Evolutionary conservation across 1,140 invertebrate genomes (phyloP).

Genomic region (Hyphantria cunea): DNA sequence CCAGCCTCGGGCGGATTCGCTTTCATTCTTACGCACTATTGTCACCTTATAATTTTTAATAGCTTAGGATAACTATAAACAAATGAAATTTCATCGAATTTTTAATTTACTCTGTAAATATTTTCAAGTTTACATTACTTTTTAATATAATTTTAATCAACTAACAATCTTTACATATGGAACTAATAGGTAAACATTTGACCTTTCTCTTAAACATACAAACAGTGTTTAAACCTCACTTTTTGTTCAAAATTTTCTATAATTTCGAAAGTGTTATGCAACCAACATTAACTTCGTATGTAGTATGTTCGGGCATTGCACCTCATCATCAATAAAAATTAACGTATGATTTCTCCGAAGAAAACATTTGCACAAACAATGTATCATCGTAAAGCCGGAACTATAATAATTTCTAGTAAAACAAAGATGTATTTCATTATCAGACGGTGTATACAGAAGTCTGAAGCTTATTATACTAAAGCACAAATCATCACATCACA

Average conservation of each 20-base stretch:
- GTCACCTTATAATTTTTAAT: background rate
- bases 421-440: background rate
- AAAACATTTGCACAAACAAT: constrained; percentile 6
- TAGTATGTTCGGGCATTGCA: constrained; percentile 4
- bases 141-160: no score
- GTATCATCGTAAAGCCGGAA: constrained; percentile 8
- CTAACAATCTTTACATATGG: no score
- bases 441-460: constrained; percentile 1
- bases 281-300: background rate
- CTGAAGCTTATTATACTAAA: no score
- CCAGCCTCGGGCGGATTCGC: constrained; percentile 49
- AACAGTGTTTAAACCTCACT: no score
- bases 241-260: no score
- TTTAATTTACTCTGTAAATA: no score
- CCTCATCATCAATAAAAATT: constrained; percentile 22
- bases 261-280: constrained; percentile 14
- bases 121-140: no score
- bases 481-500: no score
- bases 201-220: no score
- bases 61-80: no score
- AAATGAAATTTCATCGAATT: no score
- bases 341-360: constrained; percentile 17
- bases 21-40: constrained; percentile 48
- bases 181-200: no score
- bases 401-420: constrained; percentile 15